Base-by-base conservation (phyloP, 1,140 invertebrate genomes). In the Amyelois transitella region DNA sequence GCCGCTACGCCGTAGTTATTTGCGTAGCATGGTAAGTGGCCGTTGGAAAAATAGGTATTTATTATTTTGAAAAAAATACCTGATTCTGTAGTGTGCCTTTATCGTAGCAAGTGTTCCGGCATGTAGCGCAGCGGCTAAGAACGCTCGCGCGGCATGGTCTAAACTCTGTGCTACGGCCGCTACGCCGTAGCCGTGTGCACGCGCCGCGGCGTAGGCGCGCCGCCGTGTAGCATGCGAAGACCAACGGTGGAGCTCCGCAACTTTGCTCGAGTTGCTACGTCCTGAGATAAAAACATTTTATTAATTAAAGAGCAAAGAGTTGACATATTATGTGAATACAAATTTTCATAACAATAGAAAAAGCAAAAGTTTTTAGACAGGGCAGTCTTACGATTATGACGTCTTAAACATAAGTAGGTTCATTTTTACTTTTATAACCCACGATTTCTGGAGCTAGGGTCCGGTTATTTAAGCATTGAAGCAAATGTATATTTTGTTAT, bases 1-100 rank as follows among this genome's bases (percentile, higher is more conserved):
- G 95, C 96, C 0, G 97, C 83, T 0, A 97, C 95, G 75, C 96
- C 96, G 86, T 96, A 98, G 2, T 92, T 91, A 67, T 95, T 91
- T 54, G 91, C 88, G n/a, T n/a, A n/a, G n/a, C n/a, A n/a, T n/a
- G n/a, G n/a, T n/a, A n/a, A n/a, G n/a, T n/a, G n/a, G n/a, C n/a
- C n/a, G n/a, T n/a, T n/a, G n/a, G n/a, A n/a, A n/a, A n/a, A n/a
- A n/a, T n/a, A n/a, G n/a, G n/a, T n/a, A n/a, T n/a, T 32, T 10
- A 12, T 12, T 32, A 6, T 1, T 7, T 32, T 14, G 12, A 24
- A 20, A 38, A 14, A 64, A 77, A 82, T 63, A 91, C 88, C 90
- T 90, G 24, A 94, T 90, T 60, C 90, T 89, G 79, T 96, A 97
- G 77, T 95, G 92, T 2, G 95, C 96, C 72, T 96, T 96, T 91